Base-by-base conservation (phyloP, 2,888 invertebrate genomes). In the Dastarcus helophoroides region DNA sequence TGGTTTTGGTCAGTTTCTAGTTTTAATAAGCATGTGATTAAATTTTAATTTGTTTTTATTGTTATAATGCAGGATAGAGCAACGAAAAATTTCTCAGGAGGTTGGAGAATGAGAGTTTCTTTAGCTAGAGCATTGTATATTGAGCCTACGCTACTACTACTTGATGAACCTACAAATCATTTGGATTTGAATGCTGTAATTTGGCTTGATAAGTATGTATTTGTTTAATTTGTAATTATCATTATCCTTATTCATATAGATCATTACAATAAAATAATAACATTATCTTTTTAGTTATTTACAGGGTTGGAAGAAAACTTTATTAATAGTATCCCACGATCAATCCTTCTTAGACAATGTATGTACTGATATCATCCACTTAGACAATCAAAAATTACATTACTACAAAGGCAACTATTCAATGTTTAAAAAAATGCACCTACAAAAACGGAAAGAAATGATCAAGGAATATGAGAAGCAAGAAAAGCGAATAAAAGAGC, bases 151-250 rank as follows among this genome's bases (percentile, higher is more conserved):
- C 65, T 98, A n/a, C 65, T 98, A 14, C 69, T 99, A 58, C 77
- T 98, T 16, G 98, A 99, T 64, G 98, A 98, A 71, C 98, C 98
- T 41, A 98, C 98, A 0, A 98, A 99, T 66, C 98, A 98, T 64
- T 79, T 98, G 48, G 98, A 98, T 71, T 70, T 98, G 35, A 99
- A 98, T 56, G 98, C 98, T 42, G 98, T 98, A 28, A 99, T 99
- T 70, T 98, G 98, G 98, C 71, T 99, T 33, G 98, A 99, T 58
- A 97, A 98, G 82, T 88, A 64, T 70, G 76, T 65, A 23, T n/a
- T n/a, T n/a, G n/a, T n/a, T n/a, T n/a, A n/a, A n/a, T n/a, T n/a
- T n/a, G n/a, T n/a, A n/a, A n/a, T 6, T 17, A 17, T 17, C n/a
- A 17, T 7, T 17, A 17, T n/a, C 19, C 6, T 17, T 17, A 7